Evolutionary conservation across 2,888 invertebrate species (phyloP).

Genomic region (Clanis bilineata): DNA sequence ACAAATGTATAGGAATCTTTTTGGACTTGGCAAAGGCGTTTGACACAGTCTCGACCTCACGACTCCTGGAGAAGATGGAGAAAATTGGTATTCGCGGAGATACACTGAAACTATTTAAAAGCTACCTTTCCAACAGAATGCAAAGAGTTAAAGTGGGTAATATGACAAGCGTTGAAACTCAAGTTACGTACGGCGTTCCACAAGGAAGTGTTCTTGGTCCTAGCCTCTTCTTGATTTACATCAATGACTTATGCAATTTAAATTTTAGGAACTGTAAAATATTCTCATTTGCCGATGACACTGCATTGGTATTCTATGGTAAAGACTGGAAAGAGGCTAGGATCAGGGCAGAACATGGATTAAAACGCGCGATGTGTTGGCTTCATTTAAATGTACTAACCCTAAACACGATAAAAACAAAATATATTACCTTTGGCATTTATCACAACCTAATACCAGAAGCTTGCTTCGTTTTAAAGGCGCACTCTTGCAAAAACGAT

Average conservation of each 20-base stretch:
- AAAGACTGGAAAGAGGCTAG: background rate
- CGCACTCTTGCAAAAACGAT: background rate
- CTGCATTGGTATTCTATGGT: slow-evolving; percentile 12
- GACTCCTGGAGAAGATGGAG: slow-evolving; percentile 19
- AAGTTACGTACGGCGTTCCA: no score
- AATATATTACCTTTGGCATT: background rate
- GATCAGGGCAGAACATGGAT: background rate
- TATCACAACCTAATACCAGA: no score
- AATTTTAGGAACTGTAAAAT: background rate
- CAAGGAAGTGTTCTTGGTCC: no score
- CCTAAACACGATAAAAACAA: background rate
- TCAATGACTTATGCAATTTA: no score
- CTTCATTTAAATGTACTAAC: background rate
- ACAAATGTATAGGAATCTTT: slow-evolving; percentile 16
- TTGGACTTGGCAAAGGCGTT: no score
- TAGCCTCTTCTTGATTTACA: no score
- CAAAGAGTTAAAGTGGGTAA: slow-evolving; percentile 12
- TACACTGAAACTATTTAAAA: slow-evolving; percentile 14
- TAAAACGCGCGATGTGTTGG: background rate
- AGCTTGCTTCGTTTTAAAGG: background rate
- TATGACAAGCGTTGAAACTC: background rate
- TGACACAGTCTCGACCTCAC: no score
- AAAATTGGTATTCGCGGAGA: slow-evolving; percentile 19
- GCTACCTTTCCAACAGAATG: slow-evolving; percentile 15
- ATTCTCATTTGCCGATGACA: slow-evolving; percentile 23